A percentile compares a stretch with the other conserved stretches of the same genome.
These are phyloP conservation scores for Garra rufa DNA, from an alignment of 2,113 vertebrate genomes.

Conservation along the genomic window DNA sequence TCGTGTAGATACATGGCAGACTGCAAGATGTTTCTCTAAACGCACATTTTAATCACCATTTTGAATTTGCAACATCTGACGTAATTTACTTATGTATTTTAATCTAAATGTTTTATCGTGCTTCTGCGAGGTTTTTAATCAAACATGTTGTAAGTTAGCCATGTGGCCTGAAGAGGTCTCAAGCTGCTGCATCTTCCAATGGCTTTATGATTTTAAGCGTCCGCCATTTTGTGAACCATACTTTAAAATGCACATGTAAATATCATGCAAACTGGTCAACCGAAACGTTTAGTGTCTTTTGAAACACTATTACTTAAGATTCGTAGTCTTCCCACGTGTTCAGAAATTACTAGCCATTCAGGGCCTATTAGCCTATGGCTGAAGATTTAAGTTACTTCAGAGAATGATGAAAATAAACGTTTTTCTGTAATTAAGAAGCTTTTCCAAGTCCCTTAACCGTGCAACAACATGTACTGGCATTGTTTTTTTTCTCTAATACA, in stretches of 20 bases:
- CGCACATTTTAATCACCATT: neutral
- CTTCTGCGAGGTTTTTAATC: neutral
- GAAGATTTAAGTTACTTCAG: neutral
- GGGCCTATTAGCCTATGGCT: neutral
- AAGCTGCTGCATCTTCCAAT: neutral
- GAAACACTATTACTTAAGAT: neutral
- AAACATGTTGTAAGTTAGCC: neutral
- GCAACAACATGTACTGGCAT: neutral
- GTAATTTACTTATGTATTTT: neutral
- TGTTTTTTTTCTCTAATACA: neutral
- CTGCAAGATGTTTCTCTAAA: neutral
- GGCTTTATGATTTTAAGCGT: neutral
- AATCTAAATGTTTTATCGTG: neutral
- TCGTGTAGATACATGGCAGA: neutral
- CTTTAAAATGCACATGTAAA: neutral
- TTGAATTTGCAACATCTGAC: neutral
- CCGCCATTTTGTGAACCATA: conserved; percentile 61
- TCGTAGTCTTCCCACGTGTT: neutral
- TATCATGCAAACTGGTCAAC: neutral
- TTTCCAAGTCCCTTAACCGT: neutral
- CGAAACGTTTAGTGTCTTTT: neutral
- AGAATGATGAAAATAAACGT: neutral
- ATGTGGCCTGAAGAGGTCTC: neutral
- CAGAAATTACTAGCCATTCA: neutral
- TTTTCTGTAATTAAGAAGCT: neutral